These are phyloP conservation scores for Campylomormyrus tamandua DNA, from an alignment of 2,113 vertebrate species.

Conservation along the genomic window DNA sequence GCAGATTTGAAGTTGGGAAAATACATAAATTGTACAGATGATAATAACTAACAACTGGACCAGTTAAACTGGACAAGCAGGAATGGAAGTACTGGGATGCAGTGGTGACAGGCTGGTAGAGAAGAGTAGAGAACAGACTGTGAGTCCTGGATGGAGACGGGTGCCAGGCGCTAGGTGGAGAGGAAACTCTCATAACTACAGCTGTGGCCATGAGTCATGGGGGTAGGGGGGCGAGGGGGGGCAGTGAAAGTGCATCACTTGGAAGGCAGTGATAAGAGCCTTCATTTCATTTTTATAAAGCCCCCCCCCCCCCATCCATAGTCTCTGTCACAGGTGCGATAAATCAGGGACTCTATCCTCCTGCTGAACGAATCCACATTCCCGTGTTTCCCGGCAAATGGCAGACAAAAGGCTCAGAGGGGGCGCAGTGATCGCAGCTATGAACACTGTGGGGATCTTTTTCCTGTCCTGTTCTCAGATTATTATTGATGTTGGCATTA, in stretches of 20 bases:
- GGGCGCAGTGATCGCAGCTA: conserved; percentile 14
- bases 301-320: conserved; percentile 6
- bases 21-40: background rate
- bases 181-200: background rate
- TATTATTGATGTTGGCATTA: conserved; percentile 14
- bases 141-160: background rate
- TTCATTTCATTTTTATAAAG: conserved; percentile 39
- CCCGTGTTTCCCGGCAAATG: conserved; percentile 29
- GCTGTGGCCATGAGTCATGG: conserved; percentile 27
- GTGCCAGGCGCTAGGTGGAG: background rate
- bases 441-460: conserved; percentile 18
- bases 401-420: conserved; percentile 30
- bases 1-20: background rate
- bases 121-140: background rate
- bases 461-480: conserved; percentile 7
- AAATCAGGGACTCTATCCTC: conserved; percentile 28
- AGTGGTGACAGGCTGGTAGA: background rate
- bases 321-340: conserved; percentile 22
- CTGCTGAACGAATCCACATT: conserved; percentile 18
- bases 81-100: background rate
- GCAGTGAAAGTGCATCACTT: conserved; percentile 22
- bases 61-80: background rate
- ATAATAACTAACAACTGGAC: background rate
- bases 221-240: background rate
- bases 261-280: conserved; percentile 36